Conservation (phyloP, 2,888 invertebrate genomes). For the Patella depressa region DNA sequence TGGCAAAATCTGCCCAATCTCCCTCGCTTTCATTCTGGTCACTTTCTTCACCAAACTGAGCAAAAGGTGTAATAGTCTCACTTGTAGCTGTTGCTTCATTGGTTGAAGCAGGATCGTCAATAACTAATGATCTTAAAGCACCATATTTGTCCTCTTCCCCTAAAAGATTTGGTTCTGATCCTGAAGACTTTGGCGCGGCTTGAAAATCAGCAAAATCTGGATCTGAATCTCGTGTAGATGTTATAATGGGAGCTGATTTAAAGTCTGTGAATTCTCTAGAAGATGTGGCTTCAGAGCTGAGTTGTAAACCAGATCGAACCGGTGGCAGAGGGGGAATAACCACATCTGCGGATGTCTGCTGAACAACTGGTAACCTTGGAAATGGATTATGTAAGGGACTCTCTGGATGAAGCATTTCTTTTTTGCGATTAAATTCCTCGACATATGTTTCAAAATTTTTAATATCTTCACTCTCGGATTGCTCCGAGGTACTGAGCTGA, state of each 20-base stretch:
- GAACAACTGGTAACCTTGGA: conserved; percentile 16
- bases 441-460: conserved; percentile 61
- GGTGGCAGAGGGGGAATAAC: conserved; percentile 17
- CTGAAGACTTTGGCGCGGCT: conserved; percentile 30
- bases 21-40: conserved; percentile 19
- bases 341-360: conserved; percentile 11
- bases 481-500: conserved; percentile 62
- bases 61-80: conserved; percentile 19
- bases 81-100: conserved; percentile 12
- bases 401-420: conserved; percentile 40
- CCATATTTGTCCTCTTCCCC: conserved; percentile 64
- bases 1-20: conserved; percentile 9
- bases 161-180: conserved; percentile 46
- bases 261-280: conserved; percentile 58
- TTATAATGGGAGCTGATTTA: conserved; percentile 48
- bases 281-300: conserved; percentile 12
- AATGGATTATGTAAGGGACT: conserved; percentile 52
- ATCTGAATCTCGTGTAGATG: conserved; percentile 8
- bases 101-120: conserved; percentile 28
- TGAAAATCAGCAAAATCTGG: conserved; percentile 32
- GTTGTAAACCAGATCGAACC: conserved; percentile 16
- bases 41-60: conserved; percentile 20
- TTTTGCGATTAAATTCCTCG: conserved; percentile 55
- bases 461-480: conserved; percentile 64
- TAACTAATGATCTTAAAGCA: conserved; percentile 50